These are phyloP conservation scores for Nymphalis urticae DNA, from an alignment of 2,888 invertebrate genomes.

Conservation along the genomic window DNA sequence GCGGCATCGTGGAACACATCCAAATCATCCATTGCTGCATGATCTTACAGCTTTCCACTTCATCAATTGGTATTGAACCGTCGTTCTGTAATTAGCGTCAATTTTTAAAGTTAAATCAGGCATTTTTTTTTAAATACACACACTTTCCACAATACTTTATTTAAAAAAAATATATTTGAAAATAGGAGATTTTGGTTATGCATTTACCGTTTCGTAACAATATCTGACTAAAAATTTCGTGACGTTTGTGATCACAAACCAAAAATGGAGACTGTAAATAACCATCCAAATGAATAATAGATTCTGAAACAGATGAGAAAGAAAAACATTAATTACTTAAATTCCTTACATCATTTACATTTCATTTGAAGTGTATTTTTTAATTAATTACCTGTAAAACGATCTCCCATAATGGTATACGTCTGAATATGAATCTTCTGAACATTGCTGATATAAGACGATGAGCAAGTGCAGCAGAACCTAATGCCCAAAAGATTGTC, in stretches of 20 bases:
- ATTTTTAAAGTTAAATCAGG: neutral
- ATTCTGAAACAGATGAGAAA: conserved; percentile 53
- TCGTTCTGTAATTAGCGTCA: conserved; percentile 42
- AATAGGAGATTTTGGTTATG: neutral
- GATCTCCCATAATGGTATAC: conserved; percentile 70
- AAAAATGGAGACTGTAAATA: conserved; percentile 73
- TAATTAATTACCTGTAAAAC: conserved; percentile 57
- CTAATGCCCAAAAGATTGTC: conserved; percentile 66
- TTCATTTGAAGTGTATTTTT: no score
- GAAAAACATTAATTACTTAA: neutral
- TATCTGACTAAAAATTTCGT: conserved; percentile 60
- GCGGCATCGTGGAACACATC: conserved; percentile 59
- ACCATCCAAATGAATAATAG: conserved; percentile 73
- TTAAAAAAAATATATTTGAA: neutral
- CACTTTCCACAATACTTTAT: no score
- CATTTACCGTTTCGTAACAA: conserved; percentile 59
- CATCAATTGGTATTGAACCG: conserved; percentile 39
- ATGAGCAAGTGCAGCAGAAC: conserved; percentile 64
- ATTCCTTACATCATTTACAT: neutral
- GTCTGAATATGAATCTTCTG: conserved; percentile 66
- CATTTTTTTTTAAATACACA: no score
- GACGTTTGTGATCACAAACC: conserved; percentile 60
- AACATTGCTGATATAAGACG: conserved; percentile 61
- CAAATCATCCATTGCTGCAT: conserved; percentile 70
- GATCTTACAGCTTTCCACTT: conserved; percentile 51